Evolutionary conservation across 53 echinoderm and acorn worm species (phyloP).

Genomic region (Arbacia lixula): DNA sequence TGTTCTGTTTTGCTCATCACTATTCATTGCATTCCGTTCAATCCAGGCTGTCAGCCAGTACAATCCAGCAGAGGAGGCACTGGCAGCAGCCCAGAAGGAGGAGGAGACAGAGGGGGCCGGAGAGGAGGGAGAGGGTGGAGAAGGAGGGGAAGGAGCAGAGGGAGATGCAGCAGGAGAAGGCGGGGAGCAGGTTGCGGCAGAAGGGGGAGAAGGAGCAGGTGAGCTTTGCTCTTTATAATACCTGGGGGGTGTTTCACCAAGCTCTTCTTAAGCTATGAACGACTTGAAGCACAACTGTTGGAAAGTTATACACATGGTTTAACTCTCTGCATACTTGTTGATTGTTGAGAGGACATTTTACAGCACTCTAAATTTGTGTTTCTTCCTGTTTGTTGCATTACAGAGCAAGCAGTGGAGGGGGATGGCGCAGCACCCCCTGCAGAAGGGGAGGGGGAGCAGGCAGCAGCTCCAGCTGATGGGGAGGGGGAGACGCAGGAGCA

Average conservation of each 20-base stretch:
- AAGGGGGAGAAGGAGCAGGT: conserved; percentile 43
- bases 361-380: too few relatives aligned
- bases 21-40: too few relatives aligned
- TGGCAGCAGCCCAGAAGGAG: conserved; percentile 60
- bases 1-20: too few relatives aligned
- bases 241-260: too few relatives aligned
- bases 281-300: too few relatives aligned
- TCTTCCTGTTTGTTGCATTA: not conserved
- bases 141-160: conserved; percentile 38
- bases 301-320: too few relatives aligned
- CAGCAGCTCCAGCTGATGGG: conserved; percentile 50
- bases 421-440: conserved; percentile 62
- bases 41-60: conserved; percentile 91
- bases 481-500: conserved; percentile 40
- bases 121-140: conserved; percentile 55
- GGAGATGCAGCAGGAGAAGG: conserved; percentile 34
- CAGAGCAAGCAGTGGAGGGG: conserved; percentile 65
- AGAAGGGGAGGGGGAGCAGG: conserved; percentile 74
- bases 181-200: conserved; percentile 29
- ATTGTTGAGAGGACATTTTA: not conserved
- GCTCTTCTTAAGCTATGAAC: too few relatives aligned
- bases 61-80: conserved; percentile 87
- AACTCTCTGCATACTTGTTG: too few relatives aligned
- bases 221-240: too few relatives aligned
- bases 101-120: conserved; percentile 55